Evolutionary conservation across 2,888 invertebrate genomes (phyloP).

Genomic region (Amiota minor): DNA sequence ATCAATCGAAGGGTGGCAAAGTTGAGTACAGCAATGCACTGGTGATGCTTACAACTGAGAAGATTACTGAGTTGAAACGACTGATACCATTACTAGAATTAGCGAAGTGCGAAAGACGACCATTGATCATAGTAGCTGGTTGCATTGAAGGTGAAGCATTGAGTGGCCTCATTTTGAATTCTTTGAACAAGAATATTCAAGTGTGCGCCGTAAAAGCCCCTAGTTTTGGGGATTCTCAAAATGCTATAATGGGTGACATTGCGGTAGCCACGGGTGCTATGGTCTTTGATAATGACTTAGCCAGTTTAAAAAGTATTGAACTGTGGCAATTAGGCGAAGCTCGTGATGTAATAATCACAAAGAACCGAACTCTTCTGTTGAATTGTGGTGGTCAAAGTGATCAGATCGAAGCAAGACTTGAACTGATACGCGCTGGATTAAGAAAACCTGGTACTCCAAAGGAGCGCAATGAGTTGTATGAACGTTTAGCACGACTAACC

Average conservation of each 20-base stretch:
- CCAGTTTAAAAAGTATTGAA: slow-evolving; percentile 84
- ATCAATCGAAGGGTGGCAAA: slow-evolving; percentile 94
- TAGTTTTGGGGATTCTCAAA: slow-evolving; percentile 94
- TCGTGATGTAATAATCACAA: slow-evolving; percentile 90
- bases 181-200: slow-evolving; percentile 91
- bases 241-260: slow-evolving; percentile 91
- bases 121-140: slow-evolving; percentile 94
- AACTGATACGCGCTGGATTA: slow-evolving; percentile 90
- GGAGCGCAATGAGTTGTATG: slow-evolving; percentile 93
- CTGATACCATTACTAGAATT: slow-evolving; percentile 97
- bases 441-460: slow-evolving; percentile 90
- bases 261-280: slow-evolving; percentile 92
- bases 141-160: slow-evolving; percentile 95
- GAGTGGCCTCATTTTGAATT: slow-evolving; percentile 91
- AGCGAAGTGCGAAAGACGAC: slow-evolving; percentile 92
- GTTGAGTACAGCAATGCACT: slow-evolving; percentile 97
- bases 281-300: slow-evolving; percentile 86
- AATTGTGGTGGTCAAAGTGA: slow-evolving; percentile 85
- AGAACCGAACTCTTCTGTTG: slow-evolving; percentile 86
- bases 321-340: slow-evolving; percentile 88
- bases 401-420: slow-evolving; percentile 85
- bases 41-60: slow-evolving; percentile 94
- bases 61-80: slow-evolving; percentile 94
- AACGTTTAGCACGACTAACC: slow-evolving; percentile 89
- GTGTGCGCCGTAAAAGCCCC: slow-evolving; percentile 96